These are phyloP conservation scores for Odontophorus gujanensis DNA, from an alignment of 2,113 vertebrate genomes.

Conservation along the genomic window DNA sequence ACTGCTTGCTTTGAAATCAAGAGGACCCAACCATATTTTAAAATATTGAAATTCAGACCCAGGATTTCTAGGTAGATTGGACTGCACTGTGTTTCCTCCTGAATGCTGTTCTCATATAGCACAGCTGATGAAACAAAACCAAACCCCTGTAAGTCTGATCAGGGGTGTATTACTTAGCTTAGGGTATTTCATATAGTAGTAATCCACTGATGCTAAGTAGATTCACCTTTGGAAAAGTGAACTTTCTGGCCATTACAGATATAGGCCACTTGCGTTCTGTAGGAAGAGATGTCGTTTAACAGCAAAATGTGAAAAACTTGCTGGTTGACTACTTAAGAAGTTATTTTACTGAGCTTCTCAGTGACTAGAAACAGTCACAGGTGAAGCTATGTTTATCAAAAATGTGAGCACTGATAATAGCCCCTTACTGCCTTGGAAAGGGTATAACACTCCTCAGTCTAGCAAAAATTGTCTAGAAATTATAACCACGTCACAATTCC, in stretches of 20 bases:
- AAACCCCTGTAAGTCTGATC: not conserved
- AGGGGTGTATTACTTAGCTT: not conserved
- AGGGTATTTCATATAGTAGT: not conserved
- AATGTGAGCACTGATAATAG: not conserved
- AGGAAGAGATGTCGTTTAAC: not conserved
- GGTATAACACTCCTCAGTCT: not conserved
- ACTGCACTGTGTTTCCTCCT: not conserved
- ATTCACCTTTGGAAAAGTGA: not conserved
- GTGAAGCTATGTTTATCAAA: not conserved
- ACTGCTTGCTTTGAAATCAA: not conserved
- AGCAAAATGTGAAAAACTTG: not conserved
- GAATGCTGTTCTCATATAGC: not conserved
- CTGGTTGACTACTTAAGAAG: not conserved
- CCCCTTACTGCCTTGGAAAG: accelerated
- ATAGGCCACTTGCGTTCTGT: not conserved
- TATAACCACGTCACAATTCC: not conserved
- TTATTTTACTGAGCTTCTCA: not conserved
- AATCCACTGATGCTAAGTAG: not conserved
- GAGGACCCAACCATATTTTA: not conserved
- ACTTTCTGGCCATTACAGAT: not conserved
- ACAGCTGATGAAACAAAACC: not conserved
- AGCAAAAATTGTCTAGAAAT: no score
- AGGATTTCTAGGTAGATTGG: not conserved
- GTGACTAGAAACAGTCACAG: not conserved
- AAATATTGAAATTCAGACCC: not conserved